Percentiles rank a stretch among this genome's conserved stretches.
Evolutionary conservation across 2,113 vertebrate genomes (phyloP).

Genomic region (Mormyrus lacerda): DNA sequence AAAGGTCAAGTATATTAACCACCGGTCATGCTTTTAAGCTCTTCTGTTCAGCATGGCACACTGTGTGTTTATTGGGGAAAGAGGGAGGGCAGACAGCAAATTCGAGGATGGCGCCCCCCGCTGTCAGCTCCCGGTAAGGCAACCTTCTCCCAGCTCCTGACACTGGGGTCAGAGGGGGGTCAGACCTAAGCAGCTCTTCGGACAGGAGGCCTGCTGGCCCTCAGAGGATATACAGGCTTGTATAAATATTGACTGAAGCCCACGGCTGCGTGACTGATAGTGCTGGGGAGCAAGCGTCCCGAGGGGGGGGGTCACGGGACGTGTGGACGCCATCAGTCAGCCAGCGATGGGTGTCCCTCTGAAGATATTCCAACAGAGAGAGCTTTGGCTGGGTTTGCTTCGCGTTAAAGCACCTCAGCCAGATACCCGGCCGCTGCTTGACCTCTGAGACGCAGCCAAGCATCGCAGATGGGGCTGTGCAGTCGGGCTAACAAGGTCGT

Average conservation of each 20-base stretch:
- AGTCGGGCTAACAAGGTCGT: background rate
- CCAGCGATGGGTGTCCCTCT: conserved; percentile 30
- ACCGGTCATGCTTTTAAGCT: background rate
- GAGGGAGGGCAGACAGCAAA: background rate
- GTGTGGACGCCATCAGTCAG: conserved; percentile 41
- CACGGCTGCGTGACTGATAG: conserved; percentile 34
- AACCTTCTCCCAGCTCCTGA: background rate
- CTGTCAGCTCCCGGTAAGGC: background rate
- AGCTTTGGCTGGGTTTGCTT: conserved; percentile 31
- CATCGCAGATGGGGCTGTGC: background rate
- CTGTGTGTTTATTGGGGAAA: background rate
- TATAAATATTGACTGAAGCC: conserved; percentile 52
- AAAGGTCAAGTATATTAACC: background rate
- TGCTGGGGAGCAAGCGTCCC: conserved; percentile 17
- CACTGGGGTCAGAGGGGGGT: conserved; percentile 41
- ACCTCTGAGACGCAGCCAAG: background rate
- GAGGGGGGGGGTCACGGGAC: conserved; percentile 36
- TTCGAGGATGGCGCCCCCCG: background rate
- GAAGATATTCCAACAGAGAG: conserved; percentile 31
- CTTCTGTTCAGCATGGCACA: background rate
- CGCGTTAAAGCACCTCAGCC: conserved; percentile 14
- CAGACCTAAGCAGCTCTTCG: conserved; percentile 46
- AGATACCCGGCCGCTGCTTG: background rate
- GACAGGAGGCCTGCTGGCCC: conserved; percentile 32
- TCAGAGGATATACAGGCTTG: conserved; percentile 38